phyloP scores from a whole-genome alignment of 2,888 invertebrate species.

The Parthenolecanium corni region DNA sequence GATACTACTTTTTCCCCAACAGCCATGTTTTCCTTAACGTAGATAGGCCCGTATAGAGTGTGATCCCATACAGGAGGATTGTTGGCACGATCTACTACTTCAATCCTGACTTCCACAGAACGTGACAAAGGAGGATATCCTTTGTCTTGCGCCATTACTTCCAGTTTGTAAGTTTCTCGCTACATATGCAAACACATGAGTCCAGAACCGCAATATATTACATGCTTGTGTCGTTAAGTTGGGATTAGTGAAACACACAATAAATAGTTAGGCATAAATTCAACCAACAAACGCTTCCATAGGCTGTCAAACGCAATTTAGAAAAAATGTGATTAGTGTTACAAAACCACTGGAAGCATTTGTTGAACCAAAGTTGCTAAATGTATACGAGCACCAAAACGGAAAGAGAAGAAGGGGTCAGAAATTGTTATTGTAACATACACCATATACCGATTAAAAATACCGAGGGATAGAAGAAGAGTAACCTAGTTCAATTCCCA shows the following conservation, averaged over 20 bases:
- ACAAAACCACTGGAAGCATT: neutral
- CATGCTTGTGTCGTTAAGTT: neutral
- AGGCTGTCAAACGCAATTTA: neutral
- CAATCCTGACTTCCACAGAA: conserved; percentile 95
- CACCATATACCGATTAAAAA: too few species aligned
- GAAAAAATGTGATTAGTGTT: neutral
- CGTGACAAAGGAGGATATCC: conserved; percentile 89
- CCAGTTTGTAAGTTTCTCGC: conserved; percentile 96
- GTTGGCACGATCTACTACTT: conserved; percentile 95
- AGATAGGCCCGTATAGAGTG: conserved; percentile 91
- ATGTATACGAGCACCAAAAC: neutral
- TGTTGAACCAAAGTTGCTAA: neutral
- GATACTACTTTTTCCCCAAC: conserved; percentile 96
- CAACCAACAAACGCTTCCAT: neutral
- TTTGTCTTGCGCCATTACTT: conserved; percentile 96
- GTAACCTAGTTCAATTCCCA: too few species aligned
- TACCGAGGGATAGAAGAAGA: too few species aligned
- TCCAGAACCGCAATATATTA: conserved; percentile 17
- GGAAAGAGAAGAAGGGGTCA: neutral
- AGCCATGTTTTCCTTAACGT: conserved; percentile 94
- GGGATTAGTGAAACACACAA: neutral
- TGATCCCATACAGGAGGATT: conserved; percentile 96
- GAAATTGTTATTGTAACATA: neutral
- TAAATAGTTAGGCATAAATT: neutral
- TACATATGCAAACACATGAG: conserved; percentile 41